Evolutionary conservation across 2,888 invertebrate species (phyloP).

Genomic region (Eueremaeus valkanovi): DNA sequence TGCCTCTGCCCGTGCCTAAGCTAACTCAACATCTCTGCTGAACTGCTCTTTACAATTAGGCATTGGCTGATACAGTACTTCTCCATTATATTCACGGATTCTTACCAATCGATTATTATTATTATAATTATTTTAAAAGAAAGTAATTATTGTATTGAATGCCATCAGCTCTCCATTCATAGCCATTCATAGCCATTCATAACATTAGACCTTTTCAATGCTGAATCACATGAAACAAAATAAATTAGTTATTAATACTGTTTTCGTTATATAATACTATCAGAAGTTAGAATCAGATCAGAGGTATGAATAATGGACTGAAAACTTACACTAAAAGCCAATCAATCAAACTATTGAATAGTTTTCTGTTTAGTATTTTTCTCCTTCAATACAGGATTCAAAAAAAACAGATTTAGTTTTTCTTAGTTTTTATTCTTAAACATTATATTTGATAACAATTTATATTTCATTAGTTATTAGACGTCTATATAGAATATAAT

Average conservation of each 20-base stretch:
- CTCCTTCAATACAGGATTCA: neutral
- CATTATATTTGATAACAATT: neutral
- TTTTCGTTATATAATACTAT: neutral
- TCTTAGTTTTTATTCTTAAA: neutral
- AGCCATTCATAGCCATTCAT: neutral
- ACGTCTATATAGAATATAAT: neutral
- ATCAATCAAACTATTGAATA: neutral
- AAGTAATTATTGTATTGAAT: neutral
- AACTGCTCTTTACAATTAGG: too few species aligned
- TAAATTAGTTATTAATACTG: neutral
- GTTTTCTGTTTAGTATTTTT: neutral
- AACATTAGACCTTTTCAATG: neutral
- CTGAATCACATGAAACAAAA: too few species aligned
- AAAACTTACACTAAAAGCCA: slow-evolving; percentile 11
- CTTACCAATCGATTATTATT: neutral
- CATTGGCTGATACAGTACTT: too few species aligned
- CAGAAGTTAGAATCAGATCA: neutral
- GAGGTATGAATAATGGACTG: neutral
- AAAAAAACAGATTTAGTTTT: neutral
- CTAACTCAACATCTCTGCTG: neutral
- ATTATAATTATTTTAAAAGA: neutral
- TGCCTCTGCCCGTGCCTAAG: neutral
- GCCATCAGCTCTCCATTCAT: neutral
- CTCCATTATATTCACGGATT: neutral
- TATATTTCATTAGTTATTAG: slow-evolving; percentile 17